These are phyloP conservation scores for Ruditapes philippinarum DNA, from an alignment of 1,140 invertebrate genomes.

Conservation along the genomic window DNA sequence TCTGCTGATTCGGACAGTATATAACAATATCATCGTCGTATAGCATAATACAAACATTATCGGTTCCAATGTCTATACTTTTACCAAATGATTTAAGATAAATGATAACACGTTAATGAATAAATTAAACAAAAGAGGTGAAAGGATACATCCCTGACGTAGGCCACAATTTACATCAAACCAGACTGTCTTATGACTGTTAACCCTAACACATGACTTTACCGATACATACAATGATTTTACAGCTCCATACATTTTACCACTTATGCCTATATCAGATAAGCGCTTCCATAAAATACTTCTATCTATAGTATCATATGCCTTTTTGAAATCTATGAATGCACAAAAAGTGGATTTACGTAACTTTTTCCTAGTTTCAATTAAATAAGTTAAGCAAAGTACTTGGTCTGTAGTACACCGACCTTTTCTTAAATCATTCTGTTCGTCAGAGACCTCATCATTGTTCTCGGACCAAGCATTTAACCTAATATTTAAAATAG, in stretches of 20 bases:
- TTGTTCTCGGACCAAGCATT: background rate
- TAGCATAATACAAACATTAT: background rate
- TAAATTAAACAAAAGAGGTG: conserved; percentile 10
- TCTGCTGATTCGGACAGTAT: background rate
- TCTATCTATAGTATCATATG: background rate
- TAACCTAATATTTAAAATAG: background rate
- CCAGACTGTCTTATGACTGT: background rate
- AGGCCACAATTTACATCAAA: conserved; percentile 1
- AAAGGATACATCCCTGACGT: conserved; percentile 7
- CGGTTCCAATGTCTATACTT: background rate
- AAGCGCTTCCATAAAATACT: background rate
- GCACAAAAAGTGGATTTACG: background rate
- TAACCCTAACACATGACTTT: background rate
- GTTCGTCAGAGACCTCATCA: background rate
- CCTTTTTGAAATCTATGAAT: background rate
- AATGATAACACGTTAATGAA: conserved; percentile 4
- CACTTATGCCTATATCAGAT: background rate
- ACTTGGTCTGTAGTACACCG: too few relatives aligned
- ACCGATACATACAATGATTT: background rate
- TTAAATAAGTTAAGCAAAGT: too few relatives aligned
- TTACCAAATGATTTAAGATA: background rate
- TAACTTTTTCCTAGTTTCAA: too few relatives aligned
- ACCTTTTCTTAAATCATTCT: too few relatives aligned
- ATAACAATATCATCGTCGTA: conserved; percentile 15
- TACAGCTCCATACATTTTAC: background rate